Percentiles rank a stretch among this genome's conserved stretches.
Conservation (phyloP, 1,140 invertebrate genomes). For the Antheraea pernyi region DNA sequence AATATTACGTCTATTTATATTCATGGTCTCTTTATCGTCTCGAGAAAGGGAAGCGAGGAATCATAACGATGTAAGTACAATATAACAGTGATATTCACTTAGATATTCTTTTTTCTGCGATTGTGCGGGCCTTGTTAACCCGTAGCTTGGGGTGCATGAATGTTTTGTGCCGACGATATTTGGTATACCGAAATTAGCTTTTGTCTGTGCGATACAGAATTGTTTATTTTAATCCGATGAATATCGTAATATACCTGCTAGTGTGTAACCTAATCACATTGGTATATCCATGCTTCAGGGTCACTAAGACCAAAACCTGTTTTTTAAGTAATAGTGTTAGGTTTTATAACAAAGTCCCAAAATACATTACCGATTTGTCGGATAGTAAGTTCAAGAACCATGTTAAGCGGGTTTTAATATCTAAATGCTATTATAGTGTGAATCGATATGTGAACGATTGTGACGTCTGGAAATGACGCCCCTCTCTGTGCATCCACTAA, state of each 20-base stretch:
- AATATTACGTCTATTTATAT: slow-evolving; percentile 75
- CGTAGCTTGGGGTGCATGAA: slow-evolving; percentile 9
- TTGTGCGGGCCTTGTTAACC: slow-evolving; percentile 20
- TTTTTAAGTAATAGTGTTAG: too few species aligned
- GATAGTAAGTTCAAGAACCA: too few species aligned
- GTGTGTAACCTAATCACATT: too few species aligned
- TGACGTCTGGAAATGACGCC: too few species aligned
- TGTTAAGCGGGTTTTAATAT: too few species aligned
- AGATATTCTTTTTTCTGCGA: slow-evolving; percentile 27
- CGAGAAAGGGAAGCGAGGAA: slow-evolving; percentile 45
- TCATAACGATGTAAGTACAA: slow-evolving; percentile 54
- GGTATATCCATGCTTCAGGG: too few species aligned
- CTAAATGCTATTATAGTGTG: too few species aligned
- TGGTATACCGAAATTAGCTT: slow-evolving; percentile 24
- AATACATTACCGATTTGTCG: too few species aligned
- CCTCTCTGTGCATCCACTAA: too few species aligned
- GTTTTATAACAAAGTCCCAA: too few species aligned
- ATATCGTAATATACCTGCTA: background rate
- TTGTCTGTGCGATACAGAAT: slow-evolving; percentile 9
- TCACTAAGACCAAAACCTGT: too few species aligned
- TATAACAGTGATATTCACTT: slow-evolving; percentile 44
- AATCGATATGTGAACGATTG: too few species aligned
- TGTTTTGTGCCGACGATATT: slow-evolving; percentile 29
- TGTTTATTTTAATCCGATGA: slow-evolving; percentile 26
- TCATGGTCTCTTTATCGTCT: slow-evolving; percentile 58